Conservation (phyloP, 2,113 vertebrate genomes). For the Atherinomorus stipes region DNA sequence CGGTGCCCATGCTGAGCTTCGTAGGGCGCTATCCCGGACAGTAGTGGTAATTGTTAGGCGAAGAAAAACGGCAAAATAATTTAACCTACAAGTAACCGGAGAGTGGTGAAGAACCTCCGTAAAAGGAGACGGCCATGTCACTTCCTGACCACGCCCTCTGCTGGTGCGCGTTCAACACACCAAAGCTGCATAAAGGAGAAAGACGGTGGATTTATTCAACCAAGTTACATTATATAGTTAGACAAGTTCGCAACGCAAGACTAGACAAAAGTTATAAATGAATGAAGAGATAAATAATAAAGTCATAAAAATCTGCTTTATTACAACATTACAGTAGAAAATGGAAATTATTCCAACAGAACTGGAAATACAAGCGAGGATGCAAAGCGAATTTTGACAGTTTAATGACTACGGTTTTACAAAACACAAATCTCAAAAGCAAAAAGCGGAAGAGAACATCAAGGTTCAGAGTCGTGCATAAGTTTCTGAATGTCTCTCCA, state of each 20-base stretch:
- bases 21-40: constrained; percentile 27
- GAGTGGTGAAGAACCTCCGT: constrained; percentile 19
- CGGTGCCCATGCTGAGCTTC: constrained; percentile 87
- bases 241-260: too few species aligned
- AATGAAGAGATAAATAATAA: too few species aligned
- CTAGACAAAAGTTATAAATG: too few species aligned
- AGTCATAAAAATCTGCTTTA: not conserved
- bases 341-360: not conserved
- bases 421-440: not conserved
- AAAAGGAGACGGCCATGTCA: constrained; percentile 79
- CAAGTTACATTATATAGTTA: too few species aligned
- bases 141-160: constrained; percentile 68
- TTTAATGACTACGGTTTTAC: not conserved
- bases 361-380: not conserved
- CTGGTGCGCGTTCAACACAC: constrained; percentile 36
- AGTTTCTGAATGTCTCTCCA: constrained; percentile 70
- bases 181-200: constrained; percentile 8
- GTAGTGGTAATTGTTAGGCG: not conserved
- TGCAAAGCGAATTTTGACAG: not conserved
- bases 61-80: constrained; percentile 1
- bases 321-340: not conserved
- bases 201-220: not conserved
- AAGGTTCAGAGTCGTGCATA: constrained; percentile 29
- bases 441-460: not conserved
- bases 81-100: constrained; percentile 47